Percentiles rank a stretch among this genome's conserved stretches.
Evolutionary conservation across 1,140 invertebrate genomes (phyloP).

Genomic region (Lysiphlebus fabarum): DNA sequence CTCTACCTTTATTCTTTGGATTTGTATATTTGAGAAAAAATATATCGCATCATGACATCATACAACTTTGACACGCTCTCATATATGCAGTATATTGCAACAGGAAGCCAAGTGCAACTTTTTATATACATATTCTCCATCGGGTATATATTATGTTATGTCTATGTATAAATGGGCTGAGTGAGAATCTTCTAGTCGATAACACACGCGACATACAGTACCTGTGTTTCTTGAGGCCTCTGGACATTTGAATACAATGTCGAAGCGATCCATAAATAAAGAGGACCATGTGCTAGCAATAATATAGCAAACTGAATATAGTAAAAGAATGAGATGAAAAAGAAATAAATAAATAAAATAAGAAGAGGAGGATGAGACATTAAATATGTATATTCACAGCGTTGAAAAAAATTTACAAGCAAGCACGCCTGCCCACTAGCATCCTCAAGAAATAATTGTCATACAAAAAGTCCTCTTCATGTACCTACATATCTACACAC

Average conservation of each 20-base stretch:
- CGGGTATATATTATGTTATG: no score
- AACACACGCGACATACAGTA: constrained; percentile 21
- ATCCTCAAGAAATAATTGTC: constrained; percentile 42
- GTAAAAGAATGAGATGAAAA: neutral
- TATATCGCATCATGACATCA: no score
- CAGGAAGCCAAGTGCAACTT: neutral
- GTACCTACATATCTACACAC: constrained; percentile 14
- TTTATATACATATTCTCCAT: no score
- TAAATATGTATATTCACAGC: constrained; percentile 6
- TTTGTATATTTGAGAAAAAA: no score
- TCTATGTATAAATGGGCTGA: neutral
- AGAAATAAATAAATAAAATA: constrained; percentile 17
- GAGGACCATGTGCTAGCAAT: no score
- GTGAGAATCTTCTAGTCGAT: neutral
- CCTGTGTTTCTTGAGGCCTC: constrained; percentile 29
- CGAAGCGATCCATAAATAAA: constrained; percentile 33
- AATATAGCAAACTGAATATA: neutral
- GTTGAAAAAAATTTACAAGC: constrained; percentile 17
- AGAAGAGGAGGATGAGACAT: constrained; percentile 9
- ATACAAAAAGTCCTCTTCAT: constrained; percentile 34
- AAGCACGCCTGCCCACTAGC: constrained; percentile 20
- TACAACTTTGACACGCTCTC: no score
- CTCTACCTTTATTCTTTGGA: no score
- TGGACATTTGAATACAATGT: constrained; percentile 41
- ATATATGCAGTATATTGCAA: no score